phyloP scores from a whole-genome alignment of 1,140 invertebrate genomes.

The Alviniconcha marisindica region DNA sequence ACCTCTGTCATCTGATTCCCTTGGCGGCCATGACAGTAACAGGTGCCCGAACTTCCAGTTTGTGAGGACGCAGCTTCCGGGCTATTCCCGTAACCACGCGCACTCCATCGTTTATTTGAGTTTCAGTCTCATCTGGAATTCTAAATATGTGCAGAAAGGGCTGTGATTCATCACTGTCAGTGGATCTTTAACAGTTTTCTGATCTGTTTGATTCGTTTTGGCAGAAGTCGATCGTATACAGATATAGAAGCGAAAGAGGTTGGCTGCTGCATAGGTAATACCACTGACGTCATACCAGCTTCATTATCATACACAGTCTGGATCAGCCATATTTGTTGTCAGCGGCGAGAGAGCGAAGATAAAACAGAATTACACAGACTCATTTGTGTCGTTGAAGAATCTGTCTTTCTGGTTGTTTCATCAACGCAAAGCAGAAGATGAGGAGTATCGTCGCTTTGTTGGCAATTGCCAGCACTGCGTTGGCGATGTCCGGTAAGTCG shows the following conservation, averaged over 20 bases:
- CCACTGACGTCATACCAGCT: conserved; percentile 47
- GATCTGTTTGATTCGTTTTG: neutral
- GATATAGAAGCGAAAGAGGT: neutral
- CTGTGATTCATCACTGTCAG: neutral
- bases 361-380: neutral
- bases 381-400: neutral
- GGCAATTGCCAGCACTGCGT: conserved; percentile 26
- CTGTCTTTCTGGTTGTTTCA: neutral
- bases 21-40: conserved; percentile 23
- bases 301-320: conserved; percentile 50
- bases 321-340: conserved; percentile 52
- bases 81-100: neutral
- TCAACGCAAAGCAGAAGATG: conserved; percentile 1
- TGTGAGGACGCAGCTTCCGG: neutral
- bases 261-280: conserved; percentile 5
- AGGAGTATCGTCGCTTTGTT: conserved; percentile 29
- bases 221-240: neutral
- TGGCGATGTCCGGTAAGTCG: conserved; percentile 37
- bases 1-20: too few relatives aligned
- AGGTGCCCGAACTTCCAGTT: conserved; percentile 9
- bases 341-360: neutral
- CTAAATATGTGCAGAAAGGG: neutral
- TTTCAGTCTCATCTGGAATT: conserved; percentile 8
- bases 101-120: neutral
- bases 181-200: neutral